Percentiles rank a stretch among this genome's conserved stretches.
Evolutionary conservation across 2,888 invertebrate species (phyloP).

Genomic region (Drosophila ustulata): DNA sequence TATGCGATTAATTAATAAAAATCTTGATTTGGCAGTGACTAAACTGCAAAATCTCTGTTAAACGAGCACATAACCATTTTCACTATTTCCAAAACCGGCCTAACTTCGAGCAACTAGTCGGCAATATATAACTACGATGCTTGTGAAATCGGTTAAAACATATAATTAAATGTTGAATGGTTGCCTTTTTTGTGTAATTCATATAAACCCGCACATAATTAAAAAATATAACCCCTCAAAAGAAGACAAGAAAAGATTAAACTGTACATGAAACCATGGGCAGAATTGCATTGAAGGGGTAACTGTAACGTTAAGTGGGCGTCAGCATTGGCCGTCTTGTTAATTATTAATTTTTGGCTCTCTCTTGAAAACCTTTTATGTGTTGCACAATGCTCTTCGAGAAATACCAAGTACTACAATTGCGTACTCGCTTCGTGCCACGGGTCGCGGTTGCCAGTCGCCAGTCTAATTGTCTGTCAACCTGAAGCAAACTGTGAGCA

Average conservation of each 20-base stretch:
- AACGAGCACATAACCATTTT: background rate
- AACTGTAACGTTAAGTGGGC: constrained; percentile 38
- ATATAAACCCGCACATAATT: constrained; percentile 26
- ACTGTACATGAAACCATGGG: constrained; percentile 1
- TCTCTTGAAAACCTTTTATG: constrained; percentile 30
- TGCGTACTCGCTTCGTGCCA: constrained; percentile 65
- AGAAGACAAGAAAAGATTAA: constrained; percentile 16
- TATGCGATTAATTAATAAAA: background rate
- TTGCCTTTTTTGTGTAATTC: constrained; percentile 10
- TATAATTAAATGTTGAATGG: constrained; percentile 16
- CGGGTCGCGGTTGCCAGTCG: constrained; percentile 37
- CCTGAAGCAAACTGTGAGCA: constrained; percentile 31
- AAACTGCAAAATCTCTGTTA: background rate
- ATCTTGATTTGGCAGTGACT: background rate
- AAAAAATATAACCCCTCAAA: constrained; percentile 20
- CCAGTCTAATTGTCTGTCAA: constrained; percentile 66
- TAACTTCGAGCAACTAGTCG: background rate
- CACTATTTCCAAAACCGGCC: background rate
- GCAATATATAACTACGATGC: background rate
- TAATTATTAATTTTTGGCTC: constrained; percentile 51
- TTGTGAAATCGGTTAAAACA: constrained; percentile 24
- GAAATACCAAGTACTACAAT: constrained; percentile 53
- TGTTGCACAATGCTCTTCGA: constrained; percentile 47
- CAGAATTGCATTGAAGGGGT: background rate
- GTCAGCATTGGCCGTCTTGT: constrained; percentile 35